Base-by-base conservation (phyloP, 2,797 vertebrate genomes). In the Mastacembelus armatus region DNA sequence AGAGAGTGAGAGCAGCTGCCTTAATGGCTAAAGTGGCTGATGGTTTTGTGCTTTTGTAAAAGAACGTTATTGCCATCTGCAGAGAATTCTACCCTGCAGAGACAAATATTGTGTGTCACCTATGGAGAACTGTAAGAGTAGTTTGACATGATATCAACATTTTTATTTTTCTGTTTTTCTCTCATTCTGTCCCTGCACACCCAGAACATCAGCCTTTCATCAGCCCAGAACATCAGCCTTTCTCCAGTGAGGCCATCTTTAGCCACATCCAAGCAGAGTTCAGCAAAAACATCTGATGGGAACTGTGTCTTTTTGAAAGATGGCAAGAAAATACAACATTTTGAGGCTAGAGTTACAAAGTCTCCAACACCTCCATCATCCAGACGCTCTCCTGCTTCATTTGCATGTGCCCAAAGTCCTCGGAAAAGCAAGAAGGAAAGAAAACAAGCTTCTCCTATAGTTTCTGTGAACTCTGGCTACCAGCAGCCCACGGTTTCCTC, bases 401-500 rank as follows among this genome's bases (percentile, higher is more conserved):
- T 63, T 4, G 15, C 16, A 1, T 26, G 73, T n/a, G 30, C 19
- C 35, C 21, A 4, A 16, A 55, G 45, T 49, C 69, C 54, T 56
- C 65, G 14, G 27, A 66, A 40, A 65, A 45, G 38, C 33, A 65
- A 44, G 24, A 61, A 58, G 32, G 66, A 56, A 1, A 67, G 54
- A 43, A 80, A 64, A 12, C 32, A 3, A 0, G 1, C 16, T 3
- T 26, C 27, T 40, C 18, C 40, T 0, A 38, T 55, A 66, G 50
- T 26, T 50, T 40, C 51, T 40, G 18, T 9, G 3, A 32, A 68
- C 14, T 89, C 73, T 73, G 91, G 87, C 84, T 99, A 98, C 32
- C 93, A 95, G 82, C 94, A 90, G 86, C 95, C 95, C 73, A 99
- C 98, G 0, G 95, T 95, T 68, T 94, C 97, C 51, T 99, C 97